Percentiles rank a stretch among this genome's conserved stretches.
These are phyloP conservation scores for Scyliorhinus canicula DNA, from an alignment of 2,797 vertebrate species.

Conservation along the genomic window DNA sequence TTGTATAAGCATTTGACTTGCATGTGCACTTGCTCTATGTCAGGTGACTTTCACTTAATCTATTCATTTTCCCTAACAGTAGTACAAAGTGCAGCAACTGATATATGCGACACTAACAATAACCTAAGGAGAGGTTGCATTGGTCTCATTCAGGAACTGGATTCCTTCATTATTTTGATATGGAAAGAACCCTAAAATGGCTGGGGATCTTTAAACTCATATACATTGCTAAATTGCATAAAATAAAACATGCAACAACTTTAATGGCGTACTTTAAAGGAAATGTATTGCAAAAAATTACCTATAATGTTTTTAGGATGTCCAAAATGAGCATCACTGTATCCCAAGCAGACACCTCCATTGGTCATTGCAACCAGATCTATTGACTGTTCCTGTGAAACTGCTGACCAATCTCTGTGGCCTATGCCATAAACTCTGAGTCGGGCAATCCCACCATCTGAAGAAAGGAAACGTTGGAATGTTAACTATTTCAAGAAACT, in stretches of 20 bases:
- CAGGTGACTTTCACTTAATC: no score
- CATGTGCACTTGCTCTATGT: no score
- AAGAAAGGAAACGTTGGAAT: neutral
- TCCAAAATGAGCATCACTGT: slow-evolving; percentile 72
- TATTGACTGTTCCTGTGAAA: slow-evolving; percentile 50
- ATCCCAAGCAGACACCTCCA: slow-evolving; percentile 74
- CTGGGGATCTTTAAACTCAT: neutral
- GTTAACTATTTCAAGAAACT: neutral
- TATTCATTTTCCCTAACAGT: no score
- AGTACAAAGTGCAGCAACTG: neutral
- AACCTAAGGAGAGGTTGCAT: neutral
- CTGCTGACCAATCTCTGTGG: slow-evolving; percentile 63
- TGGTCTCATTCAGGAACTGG: neutral
- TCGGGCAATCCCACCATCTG: slow-evolving; percentile 74
- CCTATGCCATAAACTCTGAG: slow-evolving; percentile 70
- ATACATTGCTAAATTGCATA: neutral
- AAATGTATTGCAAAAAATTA: slow-evolving; percentile 43
- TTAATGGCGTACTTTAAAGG: neutral
- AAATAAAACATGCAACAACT: neutral
- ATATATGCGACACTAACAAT: neutral
- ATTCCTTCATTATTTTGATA: neutral
- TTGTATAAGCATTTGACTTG: no score
- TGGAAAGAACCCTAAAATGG: neutral
- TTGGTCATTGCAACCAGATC: slow-evolving; percentile 67
- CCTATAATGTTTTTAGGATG: slow-evolving; percentile 80